Evolutionary conservation across 2,888 invertebrate genomes (phyloP).

Genomic region (Hyposoter didymator): DNA sequence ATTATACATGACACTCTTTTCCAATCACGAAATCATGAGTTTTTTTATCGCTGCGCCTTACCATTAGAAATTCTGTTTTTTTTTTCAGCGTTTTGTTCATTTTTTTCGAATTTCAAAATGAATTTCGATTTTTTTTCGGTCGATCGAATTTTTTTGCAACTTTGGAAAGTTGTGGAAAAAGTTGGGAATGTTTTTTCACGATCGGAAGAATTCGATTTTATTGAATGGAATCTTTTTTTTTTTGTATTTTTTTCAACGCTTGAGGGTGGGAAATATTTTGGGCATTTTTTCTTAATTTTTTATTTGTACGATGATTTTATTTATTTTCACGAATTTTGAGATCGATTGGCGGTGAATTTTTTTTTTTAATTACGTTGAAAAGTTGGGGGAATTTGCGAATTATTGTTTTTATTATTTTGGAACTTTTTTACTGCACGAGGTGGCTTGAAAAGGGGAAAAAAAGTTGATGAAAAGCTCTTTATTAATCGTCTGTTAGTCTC

Average conservation of each 20-base stretch:
- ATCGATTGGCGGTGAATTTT: background rate
- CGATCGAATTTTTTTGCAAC: too few relatives aligned
- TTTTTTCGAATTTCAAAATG: constrained; percentile 1
- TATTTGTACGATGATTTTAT: background rate
- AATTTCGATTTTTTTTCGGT: background rate
- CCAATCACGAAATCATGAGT: constrained; percentile 25
- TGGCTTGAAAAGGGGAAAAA: background rate
- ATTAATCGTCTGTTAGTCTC: background rate
- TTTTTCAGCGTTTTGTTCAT: background rate
- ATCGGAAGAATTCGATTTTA: too few relatives aligned
- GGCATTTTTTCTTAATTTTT: background rate
- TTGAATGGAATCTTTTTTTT: too few relatives aligned
- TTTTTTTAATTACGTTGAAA: background rate
- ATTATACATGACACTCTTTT: constrained; percentile 38
- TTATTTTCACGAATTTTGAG: background rate
- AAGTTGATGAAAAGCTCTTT: background rate
- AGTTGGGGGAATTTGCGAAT: background rate
- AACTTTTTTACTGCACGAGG: background rate
- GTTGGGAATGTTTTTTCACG: too few relatives aligned
- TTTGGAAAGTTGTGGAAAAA: too few relatives aligned
- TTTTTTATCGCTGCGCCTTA: background rate
- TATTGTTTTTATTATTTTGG: background rate
- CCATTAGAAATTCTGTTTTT: background rate
- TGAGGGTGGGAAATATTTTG: too few relatives aligned
- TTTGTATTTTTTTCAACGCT: too few relatives aligned